These are phyloP conservation scores for Chaetura pelagica DNA, from an alignment of 2,113 vertebrate species.

Conservation along the genomic window DNA sequence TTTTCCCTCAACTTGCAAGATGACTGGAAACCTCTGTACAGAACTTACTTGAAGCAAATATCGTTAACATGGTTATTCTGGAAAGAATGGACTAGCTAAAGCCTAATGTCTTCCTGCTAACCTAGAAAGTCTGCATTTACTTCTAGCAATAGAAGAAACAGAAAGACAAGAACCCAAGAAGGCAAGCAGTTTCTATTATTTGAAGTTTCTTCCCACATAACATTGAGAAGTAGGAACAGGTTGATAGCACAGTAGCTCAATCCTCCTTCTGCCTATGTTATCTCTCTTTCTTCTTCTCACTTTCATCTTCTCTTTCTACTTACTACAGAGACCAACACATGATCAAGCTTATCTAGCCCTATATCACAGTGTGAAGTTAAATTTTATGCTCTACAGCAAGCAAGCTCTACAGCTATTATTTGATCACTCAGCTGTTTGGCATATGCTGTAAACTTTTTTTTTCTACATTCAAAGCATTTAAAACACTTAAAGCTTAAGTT, in stretches of 20 bases:
- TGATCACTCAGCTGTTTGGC: background rate
- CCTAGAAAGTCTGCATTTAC: background rate
- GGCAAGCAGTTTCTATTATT: background rate
- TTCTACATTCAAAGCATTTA: background rate
- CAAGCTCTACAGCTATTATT: background rate
- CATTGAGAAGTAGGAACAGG: background rate
- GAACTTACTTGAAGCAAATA: background rate
- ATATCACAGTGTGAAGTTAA: background rate
- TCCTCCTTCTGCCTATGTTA: rapidly evolving
- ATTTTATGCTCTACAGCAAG: background rate
- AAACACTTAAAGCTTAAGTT: background rate
- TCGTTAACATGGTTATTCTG: background rate
- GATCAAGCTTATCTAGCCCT: background rate
- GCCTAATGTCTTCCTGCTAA: background rate
- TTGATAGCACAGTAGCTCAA: background rate
- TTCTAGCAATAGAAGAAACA: background rate
- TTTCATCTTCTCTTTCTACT: background rate
- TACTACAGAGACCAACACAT: background rate
- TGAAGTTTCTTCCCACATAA: background rate
- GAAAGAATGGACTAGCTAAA: background rate
- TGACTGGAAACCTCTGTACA: background rate
- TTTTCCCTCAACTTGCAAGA: background rate
- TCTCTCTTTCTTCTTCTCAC: background rate
- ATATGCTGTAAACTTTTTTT: rapidly evolving
- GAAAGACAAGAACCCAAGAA: background rate